Conservation (phyloP, 2,797 vertebrate genomes). For the Florisuga fusca region DNA sequence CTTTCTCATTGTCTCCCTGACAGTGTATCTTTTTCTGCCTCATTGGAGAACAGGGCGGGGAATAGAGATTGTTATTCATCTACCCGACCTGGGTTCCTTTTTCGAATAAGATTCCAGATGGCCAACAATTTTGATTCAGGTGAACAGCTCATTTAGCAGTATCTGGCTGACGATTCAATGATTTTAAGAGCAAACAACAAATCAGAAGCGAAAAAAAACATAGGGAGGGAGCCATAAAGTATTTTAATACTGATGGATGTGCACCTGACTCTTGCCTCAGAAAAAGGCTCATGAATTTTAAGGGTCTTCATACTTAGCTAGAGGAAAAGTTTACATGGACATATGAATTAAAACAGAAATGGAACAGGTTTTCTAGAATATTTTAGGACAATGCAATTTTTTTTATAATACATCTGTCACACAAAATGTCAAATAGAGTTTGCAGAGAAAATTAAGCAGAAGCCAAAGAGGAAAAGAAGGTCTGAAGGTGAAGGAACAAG, state of each 20-base stretch:
- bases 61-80: neutral
- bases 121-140: conserved; percentile 45
- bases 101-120: conserved; percentile 52
- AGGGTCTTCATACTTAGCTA: conserved; percentile 19
- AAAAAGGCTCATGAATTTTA: conserved; percentile 50
- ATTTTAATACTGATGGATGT: conserved; percentile 15
- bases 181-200: conserved; percentile 46
- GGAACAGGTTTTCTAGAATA: neutral
- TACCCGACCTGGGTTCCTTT: neutral
- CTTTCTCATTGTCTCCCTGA: conserved; percentile 38
- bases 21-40: conserved; percentile 60
- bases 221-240: neutral
- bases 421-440: conserved; percentile 28
- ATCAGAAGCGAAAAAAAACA: conserved; percentile 30
- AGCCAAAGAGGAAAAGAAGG: conserved; percentile 39
- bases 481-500: conserved; percentile 29
- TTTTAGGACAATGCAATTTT: conserved; percentile 14
- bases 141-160: conserved; percentile 68
- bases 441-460: conserved; percentile 14
- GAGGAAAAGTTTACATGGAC: neutral
- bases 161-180: neutral
- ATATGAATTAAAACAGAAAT: neutral
- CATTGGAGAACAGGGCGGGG: neutral
- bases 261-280: conserved; percentile 17
- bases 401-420: neutral